Evolutionary conservation across 2,797 vertebrate genomes (phyloP).

Genomic region (Sebastes minor): DNA sequence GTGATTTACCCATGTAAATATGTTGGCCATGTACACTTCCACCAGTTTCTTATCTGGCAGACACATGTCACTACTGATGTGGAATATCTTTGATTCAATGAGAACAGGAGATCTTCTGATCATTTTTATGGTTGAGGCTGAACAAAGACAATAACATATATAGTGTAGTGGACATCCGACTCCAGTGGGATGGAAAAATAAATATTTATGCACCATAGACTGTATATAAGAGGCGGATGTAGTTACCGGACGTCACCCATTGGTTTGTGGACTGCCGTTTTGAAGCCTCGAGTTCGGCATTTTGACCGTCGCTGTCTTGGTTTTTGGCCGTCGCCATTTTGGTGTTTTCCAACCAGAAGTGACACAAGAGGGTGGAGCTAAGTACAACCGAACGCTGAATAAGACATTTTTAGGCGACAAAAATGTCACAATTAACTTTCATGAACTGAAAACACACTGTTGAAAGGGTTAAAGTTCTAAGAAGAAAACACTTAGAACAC

Average conservation of each 20-base stretch:
- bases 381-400: fast-evolving
- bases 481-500: too few species aligned
- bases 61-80: background rate
- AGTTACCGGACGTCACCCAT: too few species aligned
- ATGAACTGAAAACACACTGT: fast-evolving
- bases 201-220: background rate
- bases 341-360: too few species aligned
- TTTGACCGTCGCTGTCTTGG: too few species aligned
- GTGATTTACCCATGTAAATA: background rate
- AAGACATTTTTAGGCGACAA: too few species aligned
- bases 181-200: background rate
- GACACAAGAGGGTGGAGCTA: too few species aligned
- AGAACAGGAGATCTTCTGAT: background rate
- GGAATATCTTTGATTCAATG: background rate
- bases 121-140: background rate
- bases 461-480: too few species aligned
- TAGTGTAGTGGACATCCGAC: background rate
- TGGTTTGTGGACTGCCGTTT: too few species aligned
- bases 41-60: background rate
- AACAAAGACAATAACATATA: background rate
- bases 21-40: background rate
- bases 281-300: too few species aligned
- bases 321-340: too few species aligned
- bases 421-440: too few species aligned
- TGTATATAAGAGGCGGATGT: too few species aligned